Conservation (phyloP, 1,140 invertebrate genomes). For the Brachionus calyciflorus region DNA sequence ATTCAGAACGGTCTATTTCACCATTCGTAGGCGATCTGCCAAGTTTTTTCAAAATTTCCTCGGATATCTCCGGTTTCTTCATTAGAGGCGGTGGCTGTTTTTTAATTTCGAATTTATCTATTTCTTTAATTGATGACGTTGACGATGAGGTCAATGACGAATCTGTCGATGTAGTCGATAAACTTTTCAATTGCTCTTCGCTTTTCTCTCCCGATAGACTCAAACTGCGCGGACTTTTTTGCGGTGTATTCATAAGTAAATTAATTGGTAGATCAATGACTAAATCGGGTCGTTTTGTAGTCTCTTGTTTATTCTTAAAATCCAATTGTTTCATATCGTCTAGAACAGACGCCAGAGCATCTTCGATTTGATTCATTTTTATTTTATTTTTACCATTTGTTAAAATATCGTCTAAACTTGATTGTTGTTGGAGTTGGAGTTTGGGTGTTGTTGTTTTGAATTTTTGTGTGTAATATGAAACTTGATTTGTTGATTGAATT, state of each 20-base stretch:
- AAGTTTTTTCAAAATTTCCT: slow-evolving; percentile 50
- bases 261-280: slow-evolving; percentile 29
- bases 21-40: not conserved
- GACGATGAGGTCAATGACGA: slow-evolving; percentile 15
- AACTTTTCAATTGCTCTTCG: not conserved
- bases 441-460: not conserved
- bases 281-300: slow-evolving; percentile 39
- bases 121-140: slow-evolving; percentile 3
- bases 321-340: slow-evolving; percentile 44
- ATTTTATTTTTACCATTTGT: slow-evolving; percentile 20
- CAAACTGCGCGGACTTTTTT: not conserved
- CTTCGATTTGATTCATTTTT: slow-evolving; percentile 43
- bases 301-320: slow-evolving; percentile 26
- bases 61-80: slow-evolving; percentile 65
- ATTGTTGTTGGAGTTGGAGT: not conserved
- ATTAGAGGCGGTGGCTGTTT: slow-evolving; percentile 67
- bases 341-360: slow-evolving; percentile 34
- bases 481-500: not conserved
- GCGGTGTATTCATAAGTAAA: not conserved
- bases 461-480: not conserved
- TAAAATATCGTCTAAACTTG: slow-evolving; percentile 10
- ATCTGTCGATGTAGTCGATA: slow-evolving; percentile 15
- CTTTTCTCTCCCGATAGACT: slow-evolving; percentile 1
- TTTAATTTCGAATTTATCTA: not conserved
- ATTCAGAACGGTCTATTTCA: not conserved